phyloP scores from a whole-genome alignment of 2,113 vertebrate species.

The Varanus salvator region DNA sequence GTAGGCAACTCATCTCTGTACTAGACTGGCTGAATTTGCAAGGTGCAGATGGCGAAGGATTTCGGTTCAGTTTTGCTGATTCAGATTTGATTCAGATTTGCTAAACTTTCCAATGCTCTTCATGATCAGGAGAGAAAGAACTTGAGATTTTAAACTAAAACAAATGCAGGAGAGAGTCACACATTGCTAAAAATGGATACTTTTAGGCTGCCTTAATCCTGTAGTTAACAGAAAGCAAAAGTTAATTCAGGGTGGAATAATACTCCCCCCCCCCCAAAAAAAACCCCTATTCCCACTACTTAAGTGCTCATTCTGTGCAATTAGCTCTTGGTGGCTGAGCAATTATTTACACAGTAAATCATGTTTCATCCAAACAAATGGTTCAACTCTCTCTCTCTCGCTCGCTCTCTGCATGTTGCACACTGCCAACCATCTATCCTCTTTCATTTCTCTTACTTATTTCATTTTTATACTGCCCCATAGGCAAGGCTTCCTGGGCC shows the following conservation, averaged over 20 bases:
- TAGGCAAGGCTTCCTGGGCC: no score
- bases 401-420: neutral
- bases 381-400: neutral
- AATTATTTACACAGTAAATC: conserved; percentile 39
- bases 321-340: rapidly evolving
- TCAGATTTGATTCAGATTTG: no score
- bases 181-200: neutral
- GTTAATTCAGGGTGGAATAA: neutral
- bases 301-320: neutral
- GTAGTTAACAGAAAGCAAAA: neutral
- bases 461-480: no score
- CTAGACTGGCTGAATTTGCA: no score
- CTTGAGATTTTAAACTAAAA: no score
- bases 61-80: no score
- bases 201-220: neutral
- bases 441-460: conserved; percentile 26
- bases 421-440: neutral
- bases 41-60: no score
- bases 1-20: no score
- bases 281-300: neutral
- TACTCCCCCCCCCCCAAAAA: neutral
- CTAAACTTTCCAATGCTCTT: no score
- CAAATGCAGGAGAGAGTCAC: no score
- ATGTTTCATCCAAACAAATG: conserved; percentile 38
- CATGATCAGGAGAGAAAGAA: no score